Evolutionary conservation across 2,797 vertebrate genomes (phyloP).

Genomic region (Poecilia velifera): DNA sequence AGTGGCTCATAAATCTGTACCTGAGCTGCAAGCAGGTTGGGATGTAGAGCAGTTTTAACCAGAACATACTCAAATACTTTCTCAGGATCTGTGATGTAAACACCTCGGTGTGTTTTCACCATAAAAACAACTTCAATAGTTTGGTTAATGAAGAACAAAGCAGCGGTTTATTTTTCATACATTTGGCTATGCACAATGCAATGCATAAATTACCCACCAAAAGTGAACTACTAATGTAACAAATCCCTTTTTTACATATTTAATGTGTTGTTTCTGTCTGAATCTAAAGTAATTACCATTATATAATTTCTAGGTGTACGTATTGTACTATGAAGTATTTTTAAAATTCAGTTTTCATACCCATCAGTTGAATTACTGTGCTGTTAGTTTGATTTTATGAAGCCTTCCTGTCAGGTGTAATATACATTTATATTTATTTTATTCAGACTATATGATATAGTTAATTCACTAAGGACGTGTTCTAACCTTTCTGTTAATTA

Average conservation of each 20-base stretch:
- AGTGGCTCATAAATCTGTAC: slow-evolving; percentile 49
- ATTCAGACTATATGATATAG: neutral
- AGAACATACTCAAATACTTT: slow-evolving; percentile 20
- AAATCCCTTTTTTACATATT: neutral
- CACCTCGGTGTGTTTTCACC: neutral
- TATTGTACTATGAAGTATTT: neutral
- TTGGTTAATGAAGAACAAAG: neutral
- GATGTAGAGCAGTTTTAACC: slow-evolving; percentile 29
- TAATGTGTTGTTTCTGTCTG: neutral
- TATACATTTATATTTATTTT: neutral
- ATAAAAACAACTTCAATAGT: slow-evolving; percentile 3
- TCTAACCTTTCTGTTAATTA: no score
- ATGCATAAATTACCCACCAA: neutral
- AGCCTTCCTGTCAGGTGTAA: neutral
- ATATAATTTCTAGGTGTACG: neutral
- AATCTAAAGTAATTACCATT: neutral
- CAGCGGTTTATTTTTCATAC: slow-evolving; percentile 54
- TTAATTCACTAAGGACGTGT: no score
- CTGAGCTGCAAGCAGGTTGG: slow-evolving; percentile 51
- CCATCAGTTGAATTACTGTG: neutral
- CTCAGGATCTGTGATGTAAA: neutral
- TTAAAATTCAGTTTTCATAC: neutral
- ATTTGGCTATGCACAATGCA: slow-evolving; percentile 58
- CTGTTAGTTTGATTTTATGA: neutral
- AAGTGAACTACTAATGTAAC: neutral